Percentiles rank a stretch among this genome's conserved stretches.
Evolutionary conservation across 2,888 invertebrate genomes (phyloP).

Genomic region (Drosophila helvetica): DNA sequence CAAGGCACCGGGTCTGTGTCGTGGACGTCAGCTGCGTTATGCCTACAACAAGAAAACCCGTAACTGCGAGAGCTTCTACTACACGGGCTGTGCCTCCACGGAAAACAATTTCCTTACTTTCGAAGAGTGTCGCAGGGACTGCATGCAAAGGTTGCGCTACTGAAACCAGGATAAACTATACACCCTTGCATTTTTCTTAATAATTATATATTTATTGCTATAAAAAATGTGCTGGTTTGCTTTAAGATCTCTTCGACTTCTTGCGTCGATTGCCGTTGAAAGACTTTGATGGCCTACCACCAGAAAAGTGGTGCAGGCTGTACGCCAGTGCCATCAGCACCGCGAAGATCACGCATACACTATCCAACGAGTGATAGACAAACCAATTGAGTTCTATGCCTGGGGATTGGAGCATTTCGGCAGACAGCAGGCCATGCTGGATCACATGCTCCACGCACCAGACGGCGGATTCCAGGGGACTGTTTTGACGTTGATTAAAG

Average conservation of each 20-base stretch:
- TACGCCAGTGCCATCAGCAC: slow-evolving; percentile 7
- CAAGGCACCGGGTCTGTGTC: slow-evolving; percentile 73
- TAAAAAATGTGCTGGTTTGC: not conserved
- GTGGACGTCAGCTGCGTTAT: slow-evolving; percentile 73
- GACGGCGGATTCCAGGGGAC: slow-evolving; percentile 85
- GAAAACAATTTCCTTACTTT: slow-evolving; percentile 78
- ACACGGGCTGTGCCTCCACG: slow-evolving; percentile 77
- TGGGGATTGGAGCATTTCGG: slow-evolving; percentile 72
- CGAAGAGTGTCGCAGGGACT: slow-evolving; percentile 80
- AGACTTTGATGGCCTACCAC: not conserved
- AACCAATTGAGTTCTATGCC: slow-evolving; percentile 80
- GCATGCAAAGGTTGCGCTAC: slow-evolving; percentile 75
- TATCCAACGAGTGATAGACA: slow-evolving; percentile 82
- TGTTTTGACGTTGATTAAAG: slow-evolving; percentile 85
- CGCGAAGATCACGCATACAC: slow-evolving; percentile 52
- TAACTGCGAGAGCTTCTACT: slow-evolving; percentile 79
- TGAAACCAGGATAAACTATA: slow-evolving; percentile 30
- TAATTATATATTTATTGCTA: slow-evolving; percentile 23
- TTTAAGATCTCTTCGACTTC: slow-evolving; percentile 33
- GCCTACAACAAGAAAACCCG: slow-evolving; percentile 73
- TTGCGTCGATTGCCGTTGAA: not conserved
- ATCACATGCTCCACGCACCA: slow-evolving; percentile 87
- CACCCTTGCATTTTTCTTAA: not conserved
- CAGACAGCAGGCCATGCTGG: slow-evolving; percentile 56
- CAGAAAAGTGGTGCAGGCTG: not conserved